Conservation (phyloP, 2,888 invertebrate species). For the Macropis europaea region DNA sequence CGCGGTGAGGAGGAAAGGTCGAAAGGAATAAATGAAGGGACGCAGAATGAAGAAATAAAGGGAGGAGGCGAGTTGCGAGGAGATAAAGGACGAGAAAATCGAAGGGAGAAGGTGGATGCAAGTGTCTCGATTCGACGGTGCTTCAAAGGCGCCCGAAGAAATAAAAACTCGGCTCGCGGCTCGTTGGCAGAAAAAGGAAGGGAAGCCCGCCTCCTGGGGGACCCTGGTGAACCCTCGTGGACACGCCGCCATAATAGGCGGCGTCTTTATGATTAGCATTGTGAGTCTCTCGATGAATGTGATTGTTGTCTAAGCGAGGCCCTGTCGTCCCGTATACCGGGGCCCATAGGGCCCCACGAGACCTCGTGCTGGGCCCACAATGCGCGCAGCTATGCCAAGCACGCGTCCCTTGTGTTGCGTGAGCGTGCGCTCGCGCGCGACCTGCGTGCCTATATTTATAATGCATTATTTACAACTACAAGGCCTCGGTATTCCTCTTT, state of each 20-base stretch:
- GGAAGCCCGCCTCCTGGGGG: slow-evolving; percentile 58
- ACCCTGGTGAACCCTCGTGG: slow-evolving; percentile 55
- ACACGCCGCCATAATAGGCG: slow-evolving; percentile 76
- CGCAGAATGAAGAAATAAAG: slow-evolving; percentile 31
- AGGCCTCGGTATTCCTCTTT: slow-evolving; percentile 53
- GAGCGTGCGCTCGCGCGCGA: slow-evolving; percentile 58
- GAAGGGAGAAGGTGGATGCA: slow-evolving; percentile 37
- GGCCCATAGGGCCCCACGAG: slow-evolving; percentile 60
- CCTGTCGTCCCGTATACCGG: slow-evolving; percentile 64
- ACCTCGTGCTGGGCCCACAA: slow-evolving; percentile 75
- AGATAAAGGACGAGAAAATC: slow-evolving; percentile 28
- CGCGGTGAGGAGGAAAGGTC: neutral
- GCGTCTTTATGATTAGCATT: slow-evolving; percentile 80
- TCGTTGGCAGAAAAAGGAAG: slow-evolving; percentile 63
- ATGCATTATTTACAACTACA: slow-evolving; percentile 78
- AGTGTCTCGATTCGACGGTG: slow-evolving; percentile 66
- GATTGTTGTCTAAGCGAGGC: slow-evolving; percentile 77
- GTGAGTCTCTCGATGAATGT: slow-evolving; percentile 78
- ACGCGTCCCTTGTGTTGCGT: slow-evolving; percentile 76
- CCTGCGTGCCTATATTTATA: slow-evolving; percentile 78
- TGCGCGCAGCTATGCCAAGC: slow-evolving; percentile 78
- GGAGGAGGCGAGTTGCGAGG: slow-evolving; percentile 16
- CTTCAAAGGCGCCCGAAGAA: slow-evolving; percentile 63
- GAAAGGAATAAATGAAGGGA: slow-evolving; percentile 42
- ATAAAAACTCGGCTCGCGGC: slow-evolving; percentile 55